phyloP scores from a whole-genome alignment of 2,888 invertebrate species.

The Dinocampus coccinellae region DNA sequence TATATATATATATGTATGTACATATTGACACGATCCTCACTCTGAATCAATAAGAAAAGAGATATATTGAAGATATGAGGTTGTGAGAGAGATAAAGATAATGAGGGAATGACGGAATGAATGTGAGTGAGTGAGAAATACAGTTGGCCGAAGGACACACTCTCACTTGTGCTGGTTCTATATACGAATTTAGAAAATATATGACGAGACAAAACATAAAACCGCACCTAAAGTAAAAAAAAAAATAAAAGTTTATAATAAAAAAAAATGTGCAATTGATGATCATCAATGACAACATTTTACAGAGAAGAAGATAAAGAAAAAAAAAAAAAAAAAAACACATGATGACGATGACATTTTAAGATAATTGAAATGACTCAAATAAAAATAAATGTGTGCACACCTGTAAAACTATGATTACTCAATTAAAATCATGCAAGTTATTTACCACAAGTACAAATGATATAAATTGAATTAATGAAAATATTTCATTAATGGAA shows the following conservation, averaged over 20 bases:
- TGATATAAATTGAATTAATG: background rate
- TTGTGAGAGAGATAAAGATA: background rate
- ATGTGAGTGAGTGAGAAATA: background rate
- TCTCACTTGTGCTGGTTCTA: constrained; percentile 31
- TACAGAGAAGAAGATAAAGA: too few species aligned
- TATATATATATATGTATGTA: constrained; percentile 4
- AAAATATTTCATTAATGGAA: constrained; percentile 5
- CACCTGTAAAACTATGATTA: constrained; percentile 24
- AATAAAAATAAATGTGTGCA: background rate
- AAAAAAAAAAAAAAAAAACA: too few species aligned
- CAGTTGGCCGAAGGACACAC: constrained; percentile 28
- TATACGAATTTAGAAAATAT: constrained; percentile 28
- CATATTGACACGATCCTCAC: constrained; percentile 14
- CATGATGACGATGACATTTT: too few species aligned
- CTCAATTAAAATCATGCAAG: constrained; percentile 17
- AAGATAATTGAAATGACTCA: too few species aligned
- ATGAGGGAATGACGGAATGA: background rate
- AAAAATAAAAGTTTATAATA: too few species aligned
- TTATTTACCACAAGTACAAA: background rate
- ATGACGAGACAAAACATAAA: constrained; percentile 12
- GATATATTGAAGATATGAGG: too few species aligned
- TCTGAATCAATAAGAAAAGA: background rate
- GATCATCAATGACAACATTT: too few species aligned
- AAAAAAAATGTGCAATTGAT: too few species aligned
- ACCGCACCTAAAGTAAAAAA: constrained; percentile 13